Base-by-base conservation (phyloP, 2,113 vertebrate species). In the Tetrao urogallus region DNA sequence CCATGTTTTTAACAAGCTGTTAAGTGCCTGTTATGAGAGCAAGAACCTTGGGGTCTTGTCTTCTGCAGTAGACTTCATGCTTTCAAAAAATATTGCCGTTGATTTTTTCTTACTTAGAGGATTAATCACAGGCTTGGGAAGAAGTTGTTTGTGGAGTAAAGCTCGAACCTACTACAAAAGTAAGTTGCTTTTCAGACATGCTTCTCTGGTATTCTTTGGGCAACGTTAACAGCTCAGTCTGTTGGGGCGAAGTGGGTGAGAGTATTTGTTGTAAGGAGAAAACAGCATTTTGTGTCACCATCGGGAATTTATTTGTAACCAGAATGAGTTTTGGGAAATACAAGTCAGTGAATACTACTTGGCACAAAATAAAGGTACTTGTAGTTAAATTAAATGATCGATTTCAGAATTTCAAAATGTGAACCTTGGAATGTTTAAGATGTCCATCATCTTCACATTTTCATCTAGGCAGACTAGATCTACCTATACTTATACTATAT, bases 101-200 rank as follows among this genome's bases (percentile, higher is more conserved):
- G 98, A 99, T 69, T 94, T 94, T 57, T 47, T 80, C 36, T 89
- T 98, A 86, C 98, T 99, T 50, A 98, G 98, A 96, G 96, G 74
- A 48, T 98, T 99, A 92, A 97, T 99, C 73, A 98, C 98, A 80
- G 98, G 98, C 95, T 98, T 99, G 92, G 99, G 98, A 95, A 99
- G 98, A 92, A 98, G 98, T 67, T 98, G 97, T 97, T 94, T 98
- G 48, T 99, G 99, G 99, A 97, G 96, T 42, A 98, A 98, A 71
- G 99, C 99, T 38, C 98, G 99, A 82, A 95, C 95, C 36, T 96
- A 99, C 92, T 99, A 99, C 96, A 99, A 97, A 97, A 96, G 99
- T 99, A 97, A 98, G 99, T 98, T 95, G 38, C 27, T 81, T 63
- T 92, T 82, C 77, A 60, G 89, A 67, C 30, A 25, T 91, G 13